Percentiles rank a stretch among this genome's conserved stretches.
Conservation (phyloP, 2,888 invertebrate genomes). For the Lycaena phlaeas region DNA sequence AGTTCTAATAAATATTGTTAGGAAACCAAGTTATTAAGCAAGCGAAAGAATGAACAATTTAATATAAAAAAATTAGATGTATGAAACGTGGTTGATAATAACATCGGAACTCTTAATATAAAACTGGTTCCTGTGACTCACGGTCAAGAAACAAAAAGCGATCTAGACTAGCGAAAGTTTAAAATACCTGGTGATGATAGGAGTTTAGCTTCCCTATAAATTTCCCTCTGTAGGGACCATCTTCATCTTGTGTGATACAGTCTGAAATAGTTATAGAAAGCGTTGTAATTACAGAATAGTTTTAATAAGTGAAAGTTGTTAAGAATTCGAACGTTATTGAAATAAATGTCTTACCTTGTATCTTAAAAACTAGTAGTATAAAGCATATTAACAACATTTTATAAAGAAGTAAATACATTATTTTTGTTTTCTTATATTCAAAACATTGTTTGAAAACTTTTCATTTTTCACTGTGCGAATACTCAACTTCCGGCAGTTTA, state of each 20-base stretch:
- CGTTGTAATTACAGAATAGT: not conserved
- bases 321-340: slow-evolving; percentile 3
- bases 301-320: slow-evolving; percentile 8
- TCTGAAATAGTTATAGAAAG: slow-evolving; percentile 32
- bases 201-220: slow-evolving; percentile 89
- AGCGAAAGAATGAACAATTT: too few relatives aligned
- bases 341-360: slow-evolving; percentile 26
- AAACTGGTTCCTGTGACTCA: slow-evolving; percentile 7
- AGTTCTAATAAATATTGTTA: too few relatives aligned
- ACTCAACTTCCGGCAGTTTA: slow-evolving; percentile 28
- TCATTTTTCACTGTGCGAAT: slow-evolving; percentile 18
- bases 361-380: slow-evolving; percentile 32
- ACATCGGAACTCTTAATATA: not conserved
- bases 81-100: not conserved
- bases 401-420: slow-evolving; percentile 28
- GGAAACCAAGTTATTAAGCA: too few relatives aligned
- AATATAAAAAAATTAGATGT: too few relatives aligned
- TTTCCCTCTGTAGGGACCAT: slow-evolving; percentile 85
- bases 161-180: slow-evolving; percentile 16
- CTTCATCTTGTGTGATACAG: slow-evolving; percentile 72
- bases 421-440: slow-evolving; percentile 22
- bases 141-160: slow-evolving; percentile 12
- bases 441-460: slow-evolving; percentile 32
- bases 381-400: slow-evolving; percentile 42
- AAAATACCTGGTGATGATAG: slow-evolving; percentile 84